These are phyloP conservation scores for Calcarius ornatus DNA, from an alignment of 2,113 vertebrate species.

Conservation along the genomic window DNA sequence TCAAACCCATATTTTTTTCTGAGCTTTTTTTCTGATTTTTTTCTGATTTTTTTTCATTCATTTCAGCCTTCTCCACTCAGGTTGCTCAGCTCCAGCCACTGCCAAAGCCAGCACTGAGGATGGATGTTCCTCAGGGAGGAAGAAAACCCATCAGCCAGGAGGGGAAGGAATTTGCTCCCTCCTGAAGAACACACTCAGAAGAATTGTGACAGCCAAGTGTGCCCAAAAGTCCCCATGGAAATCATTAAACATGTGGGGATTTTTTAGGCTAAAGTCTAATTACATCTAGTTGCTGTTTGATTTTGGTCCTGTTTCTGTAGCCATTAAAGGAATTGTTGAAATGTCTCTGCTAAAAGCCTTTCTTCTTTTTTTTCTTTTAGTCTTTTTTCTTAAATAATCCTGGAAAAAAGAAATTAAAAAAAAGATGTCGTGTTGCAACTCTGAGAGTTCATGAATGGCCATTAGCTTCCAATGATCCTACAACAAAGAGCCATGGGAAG, in stretches of 20 bases:
- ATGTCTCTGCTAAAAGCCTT: background rate
- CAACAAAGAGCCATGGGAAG: background rate
- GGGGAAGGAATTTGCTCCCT: slow-evolving; percentile 3
- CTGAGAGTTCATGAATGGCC: background rate
- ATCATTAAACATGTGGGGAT: background rate
- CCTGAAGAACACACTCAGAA: background rate
- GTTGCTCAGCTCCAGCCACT: background rate
- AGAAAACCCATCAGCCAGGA: background rate
- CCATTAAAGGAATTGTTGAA: background rate
- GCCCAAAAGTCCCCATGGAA: background rate
- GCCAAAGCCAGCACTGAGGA: background rate
- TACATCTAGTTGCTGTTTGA: slow-evolving; percentile 24
- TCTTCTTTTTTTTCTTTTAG: background rate
- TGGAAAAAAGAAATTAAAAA: background rate
- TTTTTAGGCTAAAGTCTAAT: slow-evolving; percentile 27
- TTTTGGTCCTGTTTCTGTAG: background rate
- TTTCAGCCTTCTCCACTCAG: background rate
- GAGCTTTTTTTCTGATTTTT: too few relatives aligned
- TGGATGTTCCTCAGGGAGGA: background rate
- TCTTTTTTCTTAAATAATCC: background rate
- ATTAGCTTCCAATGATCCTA: background rate
- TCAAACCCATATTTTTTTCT: background rate
- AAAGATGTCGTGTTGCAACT: background rate
- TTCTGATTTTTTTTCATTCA: accelerated
- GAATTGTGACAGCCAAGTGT: background rate